Evolutionary conservation across 35 echinoderm and acorn worm species (phyloP), one percentile per base, ranked within the genome.

Genomic region (Nesometra sesokonis): DNA sequence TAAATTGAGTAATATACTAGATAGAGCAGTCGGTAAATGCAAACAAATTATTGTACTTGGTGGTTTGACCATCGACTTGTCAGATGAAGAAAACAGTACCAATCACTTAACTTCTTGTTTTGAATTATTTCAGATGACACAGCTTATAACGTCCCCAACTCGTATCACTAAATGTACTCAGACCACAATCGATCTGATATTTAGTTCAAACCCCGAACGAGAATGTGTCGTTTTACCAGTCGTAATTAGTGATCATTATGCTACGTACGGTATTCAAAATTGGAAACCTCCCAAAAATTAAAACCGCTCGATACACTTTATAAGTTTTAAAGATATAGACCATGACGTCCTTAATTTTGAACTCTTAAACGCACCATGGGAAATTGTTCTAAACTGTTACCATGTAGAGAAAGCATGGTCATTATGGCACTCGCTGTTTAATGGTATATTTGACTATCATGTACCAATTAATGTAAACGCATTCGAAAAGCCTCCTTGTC

Each of bases 21-120:
- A 34, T 27, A 83, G 8, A n/a, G 37, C 37, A 23, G 4, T 31
- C 13, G 9, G 36, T 23, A 35, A 83, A 83, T 30, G 35, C 23
- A 83, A 83, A 83, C 17, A 83, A 37, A 29, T 36, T 4, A 37
- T 83, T n/a, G 35, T 83, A n/a, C 36, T 83, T 37, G 81, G 81
- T 83, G 34, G 38, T 38, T 83, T 83, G 15, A 83, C 37, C 81
- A 83, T 83, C 9, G 81, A 83, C 35, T 5, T 83, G 9, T 36
- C 33, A 23, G 30, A 37, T 21, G n/a, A 34, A 30, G 27, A 83
- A 30, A 35, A 83, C 13, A 83, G 37, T 30, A 38, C 81, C 32
- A 37, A 29, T 30, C 37, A 0, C 9, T 83, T 35, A 38, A 17
- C 29, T 5, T 17, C 34, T 11, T 83, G 34, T n/a, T 37, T 83